These are phyloP conservation scores for Grammatotria lemairii DNA, from an alignment of 2,113 vertebrate species.

Conservation along the genomic window DNA sequence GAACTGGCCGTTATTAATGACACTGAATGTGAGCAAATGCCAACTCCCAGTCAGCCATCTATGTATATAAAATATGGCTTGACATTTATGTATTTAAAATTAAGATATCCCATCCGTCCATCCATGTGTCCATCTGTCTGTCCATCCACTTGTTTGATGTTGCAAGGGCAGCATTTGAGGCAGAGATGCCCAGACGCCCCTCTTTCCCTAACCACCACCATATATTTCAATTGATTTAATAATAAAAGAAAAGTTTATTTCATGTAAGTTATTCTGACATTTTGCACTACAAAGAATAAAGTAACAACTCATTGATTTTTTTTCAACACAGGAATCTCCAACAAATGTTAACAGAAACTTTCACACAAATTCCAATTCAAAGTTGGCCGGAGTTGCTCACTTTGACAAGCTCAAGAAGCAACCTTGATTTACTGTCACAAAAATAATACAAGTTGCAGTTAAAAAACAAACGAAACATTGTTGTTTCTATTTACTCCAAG, in stretches of 20 bases:
- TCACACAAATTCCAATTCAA: background rate
- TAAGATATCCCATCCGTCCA: background rate
- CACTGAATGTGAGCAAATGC: background rate
- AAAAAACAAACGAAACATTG: background rate
- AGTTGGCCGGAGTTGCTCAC: background rate
- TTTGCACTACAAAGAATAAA: background rate
- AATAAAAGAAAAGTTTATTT: background rate
- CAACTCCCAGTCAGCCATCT: background rate
- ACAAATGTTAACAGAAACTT: background rate
- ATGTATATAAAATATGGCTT: background rate
- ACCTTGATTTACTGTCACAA: background rate
- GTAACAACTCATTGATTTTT: background rate
- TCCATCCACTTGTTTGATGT: background rate
- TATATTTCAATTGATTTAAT: background rate
- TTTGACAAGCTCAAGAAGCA: background rate
- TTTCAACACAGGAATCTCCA: background rate
- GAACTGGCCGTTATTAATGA: background rate
- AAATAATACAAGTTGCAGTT: background rate
- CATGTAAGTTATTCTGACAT: background rate
- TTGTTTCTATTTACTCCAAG: background rate
- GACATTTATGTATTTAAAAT: background rate
- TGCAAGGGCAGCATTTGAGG: background rate
- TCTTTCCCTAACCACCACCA: background rate
- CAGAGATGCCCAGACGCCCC: background rate
- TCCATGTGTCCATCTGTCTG: background rate